Percentiles rank a stretch among this genome's conserved stretches.
Evolutionary conservation across 2,797 vertebrate species (phyloP).

Genomic region (Pristis pectinata): DNA sequence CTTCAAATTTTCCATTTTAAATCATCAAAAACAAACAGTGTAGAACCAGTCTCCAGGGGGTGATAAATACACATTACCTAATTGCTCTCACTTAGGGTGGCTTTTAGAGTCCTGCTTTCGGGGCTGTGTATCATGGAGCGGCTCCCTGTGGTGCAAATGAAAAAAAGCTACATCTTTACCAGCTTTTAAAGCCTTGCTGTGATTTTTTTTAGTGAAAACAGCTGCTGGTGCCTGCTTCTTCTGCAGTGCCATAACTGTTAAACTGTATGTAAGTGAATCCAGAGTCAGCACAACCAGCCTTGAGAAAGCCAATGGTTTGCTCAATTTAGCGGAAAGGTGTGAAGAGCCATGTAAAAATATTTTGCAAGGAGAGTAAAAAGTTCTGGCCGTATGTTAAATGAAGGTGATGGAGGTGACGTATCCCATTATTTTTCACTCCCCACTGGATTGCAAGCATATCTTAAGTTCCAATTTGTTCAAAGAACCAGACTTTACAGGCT

Average conservation of each 20-base stretch:
- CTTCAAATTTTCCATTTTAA: constrained; percentile 13
- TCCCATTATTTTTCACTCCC: background rate
- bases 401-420: background rate
- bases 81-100: constrained; percentile 38
- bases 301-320: constrained; percentile 16
- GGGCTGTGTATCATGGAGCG: constrained; percentile 24
- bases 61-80: constrained; percentile 40
- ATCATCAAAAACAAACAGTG: constrained; percentile 39
- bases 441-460: background rate
- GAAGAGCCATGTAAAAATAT: constrained; percentile 17
- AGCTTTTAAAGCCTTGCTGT: constrained; percentile 39
- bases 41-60: constrained; percentile 30
- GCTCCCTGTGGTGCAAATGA: constrained; percentile 37
- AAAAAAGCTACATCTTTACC: constrained; percentile 40
- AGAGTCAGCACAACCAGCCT: background rate
- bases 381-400: background rate
- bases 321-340: constrained; percentile 30
- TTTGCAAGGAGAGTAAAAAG: constrained; percentile 18
- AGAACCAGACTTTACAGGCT: background rate
- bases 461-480: background rate
- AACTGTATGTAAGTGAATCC: constrained; percentile 34
- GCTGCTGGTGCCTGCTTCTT: constrained; percentile 32
- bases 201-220: constrained; percentile 38
- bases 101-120: constrained; percentile 38
- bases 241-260: constrained; percentile 25